Evolutionary conservation across 2,113 vertebrate species (phyloP), one percentile per base, ranked within the genome.

Genomic region (Neolamprologus sp.): DNA sequence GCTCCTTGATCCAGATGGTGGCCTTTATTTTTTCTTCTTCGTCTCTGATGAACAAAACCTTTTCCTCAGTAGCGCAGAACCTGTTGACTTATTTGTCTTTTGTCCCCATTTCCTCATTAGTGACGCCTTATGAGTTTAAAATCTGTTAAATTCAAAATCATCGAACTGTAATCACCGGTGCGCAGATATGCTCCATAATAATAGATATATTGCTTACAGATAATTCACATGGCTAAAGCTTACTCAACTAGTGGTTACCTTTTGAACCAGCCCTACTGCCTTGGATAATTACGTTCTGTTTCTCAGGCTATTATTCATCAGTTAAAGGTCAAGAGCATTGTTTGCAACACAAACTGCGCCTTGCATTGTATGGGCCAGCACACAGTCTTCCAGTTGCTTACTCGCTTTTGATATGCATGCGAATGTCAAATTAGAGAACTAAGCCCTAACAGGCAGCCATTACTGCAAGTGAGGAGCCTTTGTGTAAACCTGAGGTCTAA

Each of bases 241-340:
- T 57, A 88, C 87, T 89, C 90, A 94, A 87, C 91, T 86, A 90
- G 87, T 92, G 87, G 90, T 89, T 92, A 93, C 91, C 92, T 89
- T 94, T 90, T 95, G 88, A 88, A 90, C 87, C 89, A 88, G 83
- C 90, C 63, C 83, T 85, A 92, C 79, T 79, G 80, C 83, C 80
- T 87, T n/a, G 37, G 83, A 89, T 94, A 89, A 95, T 93, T 90
- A 83, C 65, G 40, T 88, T 92, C 84, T 87, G 79, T 85, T 91
- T 91, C 81, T 85, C 75, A 14, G 80, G 88, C 81, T 92, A 88
- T 89, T 91, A 93, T 94, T 92, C 88, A 92, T 93, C 85, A 93
- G 86, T 88, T 89, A 92, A 94, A 95, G 93, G 93, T 95, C 93
- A 94, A 93, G 83, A 87, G 89, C 83, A 87, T 93, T 93, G 93